Evolutionary conservation across 2,888 invertebrate species (phyloP), one percentile per base, ranked within the genome.

Genomic region (Hirudinaria manillensis): DNA sequence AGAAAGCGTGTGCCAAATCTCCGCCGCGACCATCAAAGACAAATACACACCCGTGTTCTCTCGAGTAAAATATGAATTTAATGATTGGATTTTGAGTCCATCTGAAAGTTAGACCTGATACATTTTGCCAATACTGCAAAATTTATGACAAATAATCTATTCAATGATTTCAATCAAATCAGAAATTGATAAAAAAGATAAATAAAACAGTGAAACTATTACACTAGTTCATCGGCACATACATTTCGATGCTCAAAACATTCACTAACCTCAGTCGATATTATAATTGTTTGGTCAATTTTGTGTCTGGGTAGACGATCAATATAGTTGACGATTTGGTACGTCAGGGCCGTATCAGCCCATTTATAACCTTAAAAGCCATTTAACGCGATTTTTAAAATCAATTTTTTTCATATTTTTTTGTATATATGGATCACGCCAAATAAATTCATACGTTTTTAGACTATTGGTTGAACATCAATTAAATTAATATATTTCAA

Each of bases 1-100:
- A 65, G 65, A 36, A 73, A 32, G 65, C 73, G 36, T 73, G 73
- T 29, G 61, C 73, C 34, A 73, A 36, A 51, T 21, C 34, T 32
- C 27, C 34, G 16, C 73, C 73, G 4, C 16, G 61, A 21, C 73
- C 73, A 24, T 56, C 65, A 36, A 73, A 73, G 19, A 34, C 36
- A 24, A 65, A n/a, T 1, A 7, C 45, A n/a, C 65, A 61, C 21
- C 73, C 73, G 34, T 73, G 73, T 24, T 3, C 45, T 36, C 56
- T n/a, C 56, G 7, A 19, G 21, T 1, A 16, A 38, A 73, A 73
- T 34, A 21, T 21, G 7, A 73, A 34, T 7, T 36, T 6, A 27
- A 73, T 73, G 65, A 61, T 65, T 4, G 21, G 6, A n/a, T n/a
- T 3, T 3, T 6, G 16, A 34, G 1, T 68, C n/a, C 1, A 21